Evolutionary conservation across 2,888 invertebrate genomes (phyloP).

Genomic region (Syrphus vitripennis): DNA sequence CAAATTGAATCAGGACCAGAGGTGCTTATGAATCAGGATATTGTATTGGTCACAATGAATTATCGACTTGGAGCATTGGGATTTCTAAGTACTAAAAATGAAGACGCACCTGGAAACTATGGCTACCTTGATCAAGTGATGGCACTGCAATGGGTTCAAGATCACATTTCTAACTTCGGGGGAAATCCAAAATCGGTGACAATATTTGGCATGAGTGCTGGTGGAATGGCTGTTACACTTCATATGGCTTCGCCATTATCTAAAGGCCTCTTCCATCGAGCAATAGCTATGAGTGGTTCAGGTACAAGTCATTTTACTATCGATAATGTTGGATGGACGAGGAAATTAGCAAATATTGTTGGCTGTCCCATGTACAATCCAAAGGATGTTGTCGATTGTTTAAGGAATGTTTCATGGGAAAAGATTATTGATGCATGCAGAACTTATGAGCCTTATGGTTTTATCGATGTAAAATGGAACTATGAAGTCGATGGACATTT

Average conservation of each 20-base stretch:
- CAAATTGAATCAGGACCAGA: constrained; percentile 74
- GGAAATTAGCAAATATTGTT: constrained; percentile 83
- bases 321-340: constrained; percentile 82
- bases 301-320: constrained; percentile 82
- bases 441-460: constrained; percentile 74
- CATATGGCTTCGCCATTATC: constrained; percentile 85
- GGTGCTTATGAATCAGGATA: constrained; percentile 76
- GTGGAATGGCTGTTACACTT: constrained; percentile 81
- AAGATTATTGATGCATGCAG: constrained; percentile 72
- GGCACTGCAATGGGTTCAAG: constrained; percentile 85
- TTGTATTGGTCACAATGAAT: constrained; percentile 77
- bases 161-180: constrained; percentile 85
- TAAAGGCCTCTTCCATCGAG: constrained; percentile 85
- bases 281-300: constrained; percentile 86
- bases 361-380: constrained; percentile 83
- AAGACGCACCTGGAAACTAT: constrained; percentile 85
- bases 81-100: constrained; percentile 84
- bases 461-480: constrained; percentile 76
- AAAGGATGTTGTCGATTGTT: constrained; percentile 83
- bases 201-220: constrained; percentile 83
- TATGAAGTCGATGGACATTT: constrained; percentile 85
- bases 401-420: constrained; percentile 77
- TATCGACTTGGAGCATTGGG: constrained; percentile 80
- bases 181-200: constrained; percentile 85
- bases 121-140: constrained; percentile 87